phyloP scores from a whole-genome alignment of 2,113 vertebrate genomes.

The Eptesicus fuscus region DNA sequence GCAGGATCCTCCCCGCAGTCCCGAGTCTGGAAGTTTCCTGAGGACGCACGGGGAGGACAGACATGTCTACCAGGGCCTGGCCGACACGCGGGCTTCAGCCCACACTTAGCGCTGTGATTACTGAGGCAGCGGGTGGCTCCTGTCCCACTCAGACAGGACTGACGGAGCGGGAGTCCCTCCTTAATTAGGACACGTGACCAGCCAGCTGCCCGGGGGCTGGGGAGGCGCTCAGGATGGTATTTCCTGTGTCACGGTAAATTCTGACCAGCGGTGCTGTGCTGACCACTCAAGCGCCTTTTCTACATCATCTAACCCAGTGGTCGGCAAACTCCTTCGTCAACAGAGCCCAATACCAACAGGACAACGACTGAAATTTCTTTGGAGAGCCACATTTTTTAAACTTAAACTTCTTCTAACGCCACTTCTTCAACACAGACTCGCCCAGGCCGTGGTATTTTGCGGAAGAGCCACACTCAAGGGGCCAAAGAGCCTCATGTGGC shows the following conservation, averaged over 20 bases:
- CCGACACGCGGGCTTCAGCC: background rate
- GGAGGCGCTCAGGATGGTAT: background rate
- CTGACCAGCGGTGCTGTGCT: background rate
- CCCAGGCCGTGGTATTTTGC: too few species aligned
- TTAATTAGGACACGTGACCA: background rate
- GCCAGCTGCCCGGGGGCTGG: background rate
- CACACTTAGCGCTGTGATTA: background rate
- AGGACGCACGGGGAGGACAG: background rate
- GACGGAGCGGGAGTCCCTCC: background rate
- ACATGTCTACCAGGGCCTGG: fast-evolving
- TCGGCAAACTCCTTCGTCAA: too few species aligned
- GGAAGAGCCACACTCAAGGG: too few species aligned
- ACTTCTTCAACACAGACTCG: too few species aligned
- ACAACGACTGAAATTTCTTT: too few species aligned
- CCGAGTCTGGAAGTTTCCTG: background rate
- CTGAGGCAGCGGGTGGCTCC: background rate
- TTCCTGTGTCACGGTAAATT: background rate
- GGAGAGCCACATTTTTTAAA: too few species aligned
- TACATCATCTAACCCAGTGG: background rate
- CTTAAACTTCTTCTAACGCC: too few species aligned
- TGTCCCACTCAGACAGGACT: too few species aligned
- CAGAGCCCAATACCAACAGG: too few species aligned
- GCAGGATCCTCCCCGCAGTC: background rate
- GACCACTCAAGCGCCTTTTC: background rate
- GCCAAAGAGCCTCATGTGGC: too few species aligned